Evolutionary conservation across 2,888 invertebrate species (phyloP), one percentile per base, ranked within the genome.

Genomic region (Nomada ruficornis): DNA sequence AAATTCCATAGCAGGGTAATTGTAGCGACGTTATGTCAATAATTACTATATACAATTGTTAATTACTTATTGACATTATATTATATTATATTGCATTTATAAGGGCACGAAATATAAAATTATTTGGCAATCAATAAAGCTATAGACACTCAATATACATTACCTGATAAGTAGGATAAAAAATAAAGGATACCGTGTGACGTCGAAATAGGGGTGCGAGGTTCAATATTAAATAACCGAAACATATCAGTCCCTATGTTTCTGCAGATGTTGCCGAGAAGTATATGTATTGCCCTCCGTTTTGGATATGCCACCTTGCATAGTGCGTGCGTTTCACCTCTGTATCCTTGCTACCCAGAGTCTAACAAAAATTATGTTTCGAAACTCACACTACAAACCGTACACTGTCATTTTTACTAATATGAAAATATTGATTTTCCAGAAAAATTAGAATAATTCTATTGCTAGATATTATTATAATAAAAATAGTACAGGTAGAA

Each of bases 231-330:
- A 87, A 89, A 89, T 83, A 84, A 82, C 78, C 71, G 68, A 70
- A 63, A 80, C 75, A 84, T 83, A 83, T 89, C 89, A 86, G 87
- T 84, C 78, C 83, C 79, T 82, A 76, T 90, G 90, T 90, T 88
- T 73, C 89, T 55, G 77, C 89, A 90, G 89, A 89, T 90, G 89
- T 89, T 89, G 59, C 89, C 90, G 62, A 29, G 76, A 63, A 69
- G 73, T 79, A 47, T 47, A 47, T 47, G 36, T 36, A 65, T 52
- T 47, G 71, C 79, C 77, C 75, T 47, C 79, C 82, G 70, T 81
- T 84, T 83, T 87, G 82, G 80, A 87, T 87, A 87, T 82, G 72
- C 78, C 52, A 67, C 67, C 77, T 72, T 72, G 67, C 67, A 60
- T 82, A 70, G 54, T 60, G 72, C 82, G 68, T 62, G 60, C 65